Evolutionary conservation across 2,797 vertebrate species (phyloP), one percentile per base, ranked within the genome.

Genomic region (Notoglanidium macrostoma): DNA sequence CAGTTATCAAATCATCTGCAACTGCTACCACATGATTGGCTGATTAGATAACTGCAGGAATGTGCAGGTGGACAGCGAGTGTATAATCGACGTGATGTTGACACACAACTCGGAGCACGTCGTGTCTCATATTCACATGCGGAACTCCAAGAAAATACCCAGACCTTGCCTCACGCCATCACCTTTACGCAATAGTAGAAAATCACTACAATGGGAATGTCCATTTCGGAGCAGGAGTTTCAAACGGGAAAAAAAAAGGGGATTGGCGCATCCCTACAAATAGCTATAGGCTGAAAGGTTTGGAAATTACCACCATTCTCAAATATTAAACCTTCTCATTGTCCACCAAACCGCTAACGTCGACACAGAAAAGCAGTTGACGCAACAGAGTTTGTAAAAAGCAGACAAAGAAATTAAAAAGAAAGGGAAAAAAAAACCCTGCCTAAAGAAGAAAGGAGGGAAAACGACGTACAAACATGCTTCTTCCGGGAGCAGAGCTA

Each of bases 381-480:
- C 74, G 79, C 35, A 82, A 55, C 12, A 6, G 32, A 57, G 40
- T 12, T 40, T 51, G 29, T 40, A 65, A 26, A 72, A 84, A 80
- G 74, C 9, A 73, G 44, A 49, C 9, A n/a, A 44, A 59, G 68
- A 86, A 82, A 78, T 54, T 49, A 35, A 35, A 35, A 35, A 35
- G 35, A 35, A 35, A 35, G 3, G 3, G 35, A 35, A 35, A 35
- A 46, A 49, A 32, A 46, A 72, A 26, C 65, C 54, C 83, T 57
- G 65, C 11, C 61, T 80, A 87, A 86, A 49, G 76, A 72, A 49
- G 90, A 90, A 81, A 94, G 90, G 89, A 94, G 92, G 91, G 91
- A 90, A 95, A 91, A 95, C 97, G 97, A 99, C 98, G 98, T 99
- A 99, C 98, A 99, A 99, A 99, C 93, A 99, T 96, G 96, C 96